A percentile compares a stretch with the other conserved stretches of the same genome.
Conservation (phyloP, 2,113 vertebrate genomes). For the Petromus typicus region DNA sequence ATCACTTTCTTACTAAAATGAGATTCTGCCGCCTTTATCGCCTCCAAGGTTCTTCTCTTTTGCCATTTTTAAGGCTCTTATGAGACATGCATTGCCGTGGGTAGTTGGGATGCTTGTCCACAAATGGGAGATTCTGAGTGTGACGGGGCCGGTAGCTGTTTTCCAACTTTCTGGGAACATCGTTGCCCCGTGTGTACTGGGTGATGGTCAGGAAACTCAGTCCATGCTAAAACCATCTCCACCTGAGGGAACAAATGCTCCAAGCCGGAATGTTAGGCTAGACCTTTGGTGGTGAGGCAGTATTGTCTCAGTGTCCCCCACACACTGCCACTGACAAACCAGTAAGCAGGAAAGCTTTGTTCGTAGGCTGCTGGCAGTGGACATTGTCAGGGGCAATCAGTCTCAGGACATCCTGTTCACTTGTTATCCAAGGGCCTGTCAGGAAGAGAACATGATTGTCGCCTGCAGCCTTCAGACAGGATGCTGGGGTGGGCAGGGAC, state of each 20-base stretch:
- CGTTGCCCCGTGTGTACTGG: constrained; percentile 63
- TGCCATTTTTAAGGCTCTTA: not conserved
- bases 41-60: not conserved
- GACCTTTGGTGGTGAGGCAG: constrained; percentile 57
- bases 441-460: constrained; percentile 56
- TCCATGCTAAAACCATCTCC: constrained; percentile 77
- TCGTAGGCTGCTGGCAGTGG: constrained; percentile 70
- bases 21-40: not conserved
- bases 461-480: constrained; percentile 19
- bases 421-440: constrained; percentile 78
- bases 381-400: constrained; percentile 79
- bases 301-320: constrained; percentile 69
- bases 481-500: constrained; percentile 36
- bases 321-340: constrained; percentile 19
- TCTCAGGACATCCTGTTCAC: constrained; percentile 68
- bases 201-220: constrained; percentile 74
- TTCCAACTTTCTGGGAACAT: not conserved
- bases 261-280: constrained; percentile 73
- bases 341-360: not conserved
- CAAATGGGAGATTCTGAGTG: not conserved
- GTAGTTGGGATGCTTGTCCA: too few relatives aligned
- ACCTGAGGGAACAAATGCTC: constrained; percentile 76
- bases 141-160: not conserved
- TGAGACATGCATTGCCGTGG: not conserved
- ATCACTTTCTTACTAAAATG: not conserved